These are phyloP conservation scores for Myotis davidii DNA, from an alignment of 2,113 vertebrate species.

Conservation along the genomic window DNA sequence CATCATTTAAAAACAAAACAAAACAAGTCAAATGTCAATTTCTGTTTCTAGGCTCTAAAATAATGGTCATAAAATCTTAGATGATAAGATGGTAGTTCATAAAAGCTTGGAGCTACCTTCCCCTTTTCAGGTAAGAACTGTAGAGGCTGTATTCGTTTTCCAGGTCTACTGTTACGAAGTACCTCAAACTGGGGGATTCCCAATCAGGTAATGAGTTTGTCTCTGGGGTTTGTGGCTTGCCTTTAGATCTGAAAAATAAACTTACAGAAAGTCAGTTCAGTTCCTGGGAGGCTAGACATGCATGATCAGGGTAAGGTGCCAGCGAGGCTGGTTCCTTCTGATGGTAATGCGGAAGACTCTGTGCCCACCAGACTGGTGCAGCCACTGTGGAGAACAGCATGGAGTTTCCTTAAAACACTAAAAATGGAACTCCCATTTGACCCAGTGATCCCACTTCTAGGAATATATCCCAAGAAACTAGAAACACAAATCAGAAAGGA, in stretches of 20 bases:
- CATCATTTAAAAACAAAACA: too few species aligned
- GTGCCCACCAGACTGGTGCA: too few species aligned
- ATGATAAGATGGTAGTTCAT: background rate
- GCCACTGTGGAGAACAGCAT: too few species aligned
- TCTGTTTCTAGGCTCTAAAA: background rate
- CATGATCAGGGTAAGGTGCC: background rate
- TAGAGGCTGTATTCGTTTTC: background rate
- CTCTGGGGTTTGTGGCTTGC: background rate
- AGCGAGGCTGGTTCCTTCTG: background rate
- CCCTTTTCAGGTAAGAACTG: background rate
- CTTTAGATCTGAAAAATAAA: background rate
- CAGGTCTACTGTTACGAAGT: background rate
- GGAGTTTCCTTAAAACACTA: too few species aligned
- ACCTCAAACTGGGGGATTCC: background rate
- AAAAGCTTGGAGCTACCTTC: background rate
- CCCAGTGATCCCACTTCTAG: too few species aligned
- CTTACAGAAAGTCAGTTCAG: background rate
- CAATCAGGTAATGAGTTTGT: background rate
- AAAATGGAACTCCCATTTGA: too few species aligned
- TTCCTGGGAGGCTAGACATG: background rate
- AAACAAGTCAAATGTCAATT: background rate
- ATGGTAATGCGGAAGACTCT: too few species aligned
- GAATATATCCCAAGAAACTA: too few species aligned
- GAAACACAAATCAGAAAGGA: too few species aligned
- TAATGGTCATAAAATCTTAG: background rate